A percentile compares a stretch with the other conserved stretches of the same genome.
These are phyloP conservation scores for Suillia variegata DNA, from an alignment of 2,888 invertebrate genomes.

Conservation along the genomic window DNA sequence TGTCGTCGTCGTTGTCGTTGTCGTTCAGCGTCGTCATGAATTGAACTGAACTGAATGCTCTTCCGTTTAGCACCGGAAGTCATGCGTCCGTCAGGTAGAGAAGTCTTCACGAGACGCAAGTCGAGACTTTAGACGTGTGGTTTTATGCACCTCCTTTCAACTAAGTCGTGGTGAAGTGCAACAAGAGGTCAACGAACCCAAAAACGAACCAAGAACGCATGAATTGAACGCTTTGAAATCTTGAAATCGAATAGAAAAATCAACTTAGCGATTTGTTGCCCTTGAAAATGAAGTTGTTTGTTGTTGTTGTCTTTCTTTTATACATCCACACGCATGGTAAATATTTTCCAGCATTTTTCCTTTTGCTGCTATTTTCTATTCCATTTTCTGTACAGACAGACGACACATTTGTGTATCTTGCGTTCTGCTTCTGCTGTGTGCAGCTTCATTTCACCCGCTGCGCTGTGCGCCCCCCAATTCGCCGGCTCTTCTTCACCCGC, in stretches of 20 bases:
- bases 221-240: too few species aligned
- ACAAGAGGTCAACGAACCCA: neutral
- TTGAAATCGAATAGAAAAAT: too few species aligned
- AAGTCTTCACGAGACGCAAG: too few species aligned
- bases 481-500: too few species aligned
- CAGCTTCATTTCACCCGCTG: conserved; percentile 10
- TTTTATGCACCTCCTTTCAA: neutral
- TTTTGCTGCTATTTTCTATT: neutral
- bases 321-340: neutral
- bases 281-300: conserved; percentile 22
- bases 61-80: conserved; percentile 9
- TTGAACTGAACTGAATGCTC: too few species aligned
- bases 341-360: conserved; percentile 2
- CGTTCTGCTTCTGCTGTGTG: neutral
- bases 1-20: too few species aligned
- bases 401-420: neutral
- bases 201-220: too few species aligned
- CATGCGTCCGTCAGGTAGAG: neutral
- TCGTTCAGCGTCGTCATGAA: too few species aligned
- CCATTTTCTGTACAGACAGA: neutral
- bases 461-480: neutral
- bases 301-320: too few species aligned
- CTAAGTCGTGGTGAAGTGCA: too few species aligned
- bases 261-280: too few species aligned
- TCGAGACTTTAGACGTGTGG: neutral